Evolutionary conservation across 2,797 vertebrate genomes (phyloP).

Genomic region (Falco berigora): DNA sequence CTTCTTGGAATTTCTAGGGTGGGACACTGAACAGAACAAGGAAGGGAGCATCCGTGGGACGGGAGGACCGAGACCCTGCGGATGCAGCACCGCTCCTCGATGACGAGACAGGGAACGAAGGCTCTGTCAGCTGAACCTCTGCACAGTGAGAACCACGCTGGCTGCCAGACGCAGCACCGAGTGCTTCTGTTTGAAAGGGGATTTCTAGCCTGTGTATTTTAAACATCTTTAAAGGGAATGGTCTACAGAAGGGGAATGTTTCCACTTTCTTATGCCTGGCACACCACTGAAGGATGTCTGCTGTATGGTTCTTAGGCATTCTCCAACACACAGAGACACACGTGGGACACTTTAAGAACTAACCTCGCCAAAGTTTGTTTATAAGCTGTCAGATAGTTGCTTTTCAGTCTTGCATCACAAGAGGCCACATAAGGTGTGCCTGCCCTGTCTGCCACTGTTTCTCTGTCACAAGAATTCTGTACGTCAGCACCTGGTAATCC

Average conservation of each 20-base stretch:
- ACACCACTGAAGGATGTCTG: background rate
- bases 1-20: conserved; percentile 62
- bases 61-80: background rate
- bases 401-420: background rate
- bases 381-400: background rate
- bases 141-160: rapidly evolving
- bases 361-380: background rate
- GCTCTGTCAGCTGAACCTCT: background rate
- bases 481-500: background rate
- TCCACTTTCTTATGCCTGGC: background rate
- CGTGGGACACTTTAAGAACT: background rate
- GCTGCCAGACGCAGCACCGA: background rate
- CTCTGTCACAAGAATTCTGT: background rate
- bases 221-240: background rate
- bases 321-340: background rate
- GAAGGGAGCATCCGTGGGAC: conserved; percentile 53
- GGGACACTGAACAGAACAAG: conserved; percentile 79
- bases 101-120: background rate
- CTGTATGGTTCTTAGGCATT: background rate
- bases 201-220: background rate
- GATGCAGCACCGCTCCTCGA: background rate
- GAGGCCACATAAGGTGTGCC: background rate
- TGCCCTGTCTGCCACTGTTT: background rate
- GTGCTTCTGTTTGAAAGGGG: background rate
- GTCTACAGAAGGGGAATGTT: background rate